Evolutionary conservation across 1,140 invertebrate genomes (phyloP).

Genomic region (Ips nitidus): DNA sequence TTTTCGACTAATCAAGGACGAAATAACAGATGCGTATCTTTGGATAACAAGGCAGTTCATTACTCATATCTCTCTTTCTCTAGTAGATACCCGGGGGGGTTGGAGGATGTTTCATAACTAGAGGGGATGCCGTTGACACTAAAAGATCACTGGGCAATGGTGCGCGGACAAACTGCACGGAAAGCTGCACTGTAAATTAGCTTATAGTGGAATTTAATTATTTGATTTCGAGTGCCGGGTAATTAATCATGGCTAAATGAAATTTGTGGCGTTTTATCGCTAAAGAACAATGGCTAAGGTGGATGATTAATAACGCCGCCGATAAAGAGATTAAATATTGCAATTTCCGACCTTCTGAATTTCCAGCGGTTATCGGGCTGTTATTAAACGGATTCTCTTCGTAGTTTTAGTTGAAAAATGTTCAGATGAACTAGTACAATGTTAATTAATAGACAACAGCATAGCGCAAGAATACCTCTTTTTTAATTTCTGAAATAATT

Average conservation of each 20-base stretch:
- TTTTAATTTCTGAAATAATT: too few relatives aligned
- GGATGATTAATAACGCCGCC: conserved; percentile 29
- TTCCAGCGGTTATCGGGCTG: not conserved
- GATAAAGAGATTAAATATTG: conserved; percentile 35
- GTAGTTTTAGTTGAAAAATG: not conserved
- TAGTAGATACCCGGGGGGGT: conserved; percentile 21
- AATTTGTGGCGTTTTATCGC: conserved; percentile 31
- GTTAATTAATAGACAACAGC: too few relatives aligned
- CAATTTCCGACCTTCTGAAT: conserved; percentile 30
- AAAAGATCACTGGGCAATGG: conserved; percentile 23
- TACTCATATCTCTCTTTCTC: conserved; percentile 29
- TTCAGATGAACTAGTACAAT: too few relatives aligned
- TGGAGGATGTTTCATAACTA: conserved; percentile 31
- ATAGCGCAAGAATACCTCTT: too few relatives aligned
- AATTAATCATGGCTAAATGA: conserved; percentile 29
- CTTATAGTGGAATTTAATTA: conserved; percentile 4
- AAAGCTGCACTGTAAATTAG: not conserved
- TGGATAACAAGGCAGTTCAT: conserved; percentile 37
- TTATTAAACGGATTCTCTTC: conserved; percentile 1
- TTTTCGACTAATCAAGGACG: conserved; percentile 29
- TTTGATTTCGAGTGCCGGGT: conserved; percentile 12
- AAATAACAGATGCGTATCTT: conserved; percentile 33
- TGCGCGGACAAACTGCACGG: conserved; percentile 18
- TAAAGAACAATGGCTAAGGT: conserved; percentile 32
- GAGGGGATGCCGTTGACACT: conserved; percentile 32